Conservation (phyloP, 2,888 invertebrate species). For the Alcis repandata region DNA sequence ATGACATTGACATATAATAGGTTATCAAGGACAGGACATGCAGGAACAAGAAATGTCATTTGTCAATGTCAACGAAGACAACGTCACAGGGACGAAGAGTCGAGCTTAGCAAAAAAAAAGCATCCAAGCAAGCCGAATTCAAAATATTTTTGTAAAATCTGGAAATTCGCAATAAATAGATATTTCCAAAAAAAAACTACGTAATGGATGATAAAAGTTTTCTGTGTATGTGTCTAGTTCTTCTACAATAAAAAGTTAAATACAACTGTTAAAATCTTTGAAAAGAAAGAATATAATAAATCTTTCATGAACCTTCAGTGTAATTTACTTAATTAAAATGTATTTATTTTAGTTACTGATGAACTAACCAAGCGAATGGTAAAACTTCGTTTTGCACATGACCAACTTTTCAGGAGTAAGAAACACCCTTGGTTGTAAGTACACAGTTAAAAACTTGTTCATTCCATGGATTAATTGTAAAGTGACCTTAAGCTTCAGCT, state of each 20-base stretch:
- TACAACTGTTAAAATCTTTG: background rate
- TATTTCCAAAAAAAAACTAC: too few species aligned
- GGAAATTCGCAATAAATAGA: too few species aligned
- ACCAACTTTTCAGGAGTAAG: constrained; percentile 77
- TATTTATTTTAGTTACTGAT: constrained; percentile 68
- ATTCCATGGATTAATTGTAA: background rate
- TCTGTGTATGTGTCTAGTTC: constrained; percentile 19
- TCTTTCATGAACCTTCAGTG: background rate
- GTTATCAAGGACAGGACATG: too few species aligned
- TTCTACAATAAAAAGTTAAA: constrained; percentile 1
- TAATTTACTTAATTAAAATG: background rate
- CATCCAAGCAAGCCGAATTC: too few species aligned
- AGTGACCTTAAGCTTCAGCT: background rate
- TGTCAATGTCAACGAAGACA: too few species aligned
- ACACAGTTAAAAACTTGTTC: constrained; percentile 1
- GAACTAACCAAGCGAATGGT: constrained; percentile 73
- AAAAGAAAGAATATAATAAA: too few species aligned
- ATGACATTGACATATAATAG: too few species aligned
- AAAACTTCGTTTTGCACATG: constrained; percentile 75
- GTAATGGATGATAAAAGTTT: constrained; percentile 70
- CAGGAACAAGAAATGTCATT: too few species aligned
- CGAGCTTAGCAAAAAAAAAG: too few species aligned
- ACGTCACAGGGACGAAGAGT: too few species aligned
- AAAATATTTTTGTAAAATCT: too few species aligned
- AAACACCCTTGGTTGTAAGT: constrained; percentile 82